These are phyloP conservation scores for Salarias fasciatus DNA, from an alignment of 2,797 vertebrate genomes.

Conservation along the genomic window DNA sequence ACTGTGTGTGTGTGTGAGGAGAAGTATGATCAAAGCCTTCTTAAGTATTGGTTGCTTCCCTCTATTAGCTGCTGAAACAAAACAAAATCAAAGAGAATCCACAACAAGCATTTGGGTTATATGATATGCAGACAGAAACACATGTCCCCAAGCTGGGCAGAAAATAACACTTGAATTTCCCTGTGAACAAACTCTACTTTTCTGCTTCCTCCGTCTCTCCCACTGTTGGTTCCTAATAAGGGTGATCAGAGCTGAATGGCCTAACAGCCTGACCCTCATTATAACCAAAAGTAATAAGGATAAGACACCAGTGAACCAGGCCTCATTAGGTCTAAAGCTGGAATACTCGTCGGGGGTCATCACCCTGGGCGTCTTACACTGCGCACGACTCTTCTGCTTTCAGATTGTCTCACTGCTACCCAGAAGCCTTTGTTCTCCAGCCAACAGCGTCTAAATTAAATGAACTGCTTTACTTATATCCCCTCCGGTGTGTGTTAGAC, in stretches of 20 bases:
- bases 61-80: conserved; percentile 52
- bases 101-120: conserved; percentile 25
- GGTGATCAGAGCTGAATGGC: conserved; percentile 74
- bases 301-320: conserved; percentile 65
- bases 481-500: neutral
- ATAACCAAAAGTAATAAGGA: conserved; percentile 73
- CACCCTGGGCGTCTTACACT: conserved; percentile 49
- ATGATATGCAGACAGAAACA: conserved; percentile 28
- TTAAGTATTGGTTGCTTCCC: conserved; percentile 19
- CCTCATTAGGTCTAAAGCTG: conserved; percentile 72
- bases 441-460: conserved; percentile 40
- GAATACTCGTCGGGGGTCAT: conserved; percentile 59
- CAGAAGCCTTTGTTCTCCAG: conserved; percentile 46
- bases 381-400: conserved; percentile 44
- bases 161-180: conserved; percentile 15
- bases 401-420: conserved; percentile 49
- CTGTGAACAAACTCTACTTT: conserved; percentile 28
- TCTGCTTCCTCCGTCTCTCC: conserved; percentile 35
- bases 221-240: conserved; percentile 68
- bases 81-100: conserved; percentile 54
- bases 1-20: conserved; percentile 16
- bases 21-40: conserved; percentile 32
- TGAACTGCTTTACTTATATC: conserved; percentile 25
- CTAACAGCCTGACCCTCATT: conserved; percentile 76
- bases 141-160: conserved; percentile 14